Conservation (phyloP, 1,140 invertebrate genomes). For the Mactra quadrangularis region DNA sequence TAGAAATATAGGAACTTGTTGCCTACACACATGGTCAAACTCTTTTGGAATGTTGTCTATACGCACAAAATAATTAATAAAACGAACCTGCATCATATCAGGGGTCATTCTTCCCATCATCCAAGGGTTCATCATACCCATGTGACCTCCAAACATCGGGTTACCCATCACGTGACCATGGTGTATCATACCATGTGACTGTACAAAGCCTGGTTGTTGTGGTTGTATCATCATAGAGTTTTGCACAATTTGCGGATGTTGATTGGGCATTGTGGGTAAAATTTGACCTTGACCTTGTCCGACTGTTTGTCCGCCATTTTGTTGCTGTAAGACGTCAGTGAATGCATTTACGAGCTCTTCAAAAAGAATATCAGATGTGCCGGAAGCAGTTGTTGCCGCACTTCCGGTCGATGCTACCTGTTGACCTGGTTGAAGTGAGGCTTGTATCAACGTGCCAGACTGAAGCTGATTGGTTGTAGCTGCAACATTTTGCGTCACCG, state of each 20-base stretch:
- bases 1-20: too few species aligned
- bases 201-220: background rate
- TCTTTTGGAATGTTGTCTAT: too few species aligned
- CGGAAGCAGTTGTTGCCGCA: background rate
- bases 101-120: constrained; percentile 26
- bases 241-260: background rate
- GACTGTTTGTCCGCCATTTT: too few species aligned
- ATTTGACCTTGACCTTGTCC: background rate
- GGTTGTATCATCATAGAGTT: background rate
- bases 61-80: too few species aligned
- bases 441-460: too few species aligned
- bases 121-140: constrained; percentile 13
- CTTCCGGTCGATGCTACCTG: too few species aligned
- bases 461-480: too few species aligned
- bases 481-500: too few species aligned
- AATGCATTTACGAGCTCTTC: constrained; percentile 19
- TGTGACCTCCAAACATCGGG: background rate
- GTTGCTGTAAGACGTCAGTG: constrained; percentile 7
- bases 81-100: constrained; percentile 24
- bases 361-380: background rate
- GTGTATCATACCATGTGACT: background rate
- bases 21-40: too few species aligned
- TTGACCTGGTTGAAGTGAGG: too few species aligned
- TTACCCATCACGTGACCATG: background rate
- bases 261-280: background rate